Evolutionary conservation across 2,797 vertebrate species (phyloP).

Genomic region (Sphenopsis melanotis): DNA sequence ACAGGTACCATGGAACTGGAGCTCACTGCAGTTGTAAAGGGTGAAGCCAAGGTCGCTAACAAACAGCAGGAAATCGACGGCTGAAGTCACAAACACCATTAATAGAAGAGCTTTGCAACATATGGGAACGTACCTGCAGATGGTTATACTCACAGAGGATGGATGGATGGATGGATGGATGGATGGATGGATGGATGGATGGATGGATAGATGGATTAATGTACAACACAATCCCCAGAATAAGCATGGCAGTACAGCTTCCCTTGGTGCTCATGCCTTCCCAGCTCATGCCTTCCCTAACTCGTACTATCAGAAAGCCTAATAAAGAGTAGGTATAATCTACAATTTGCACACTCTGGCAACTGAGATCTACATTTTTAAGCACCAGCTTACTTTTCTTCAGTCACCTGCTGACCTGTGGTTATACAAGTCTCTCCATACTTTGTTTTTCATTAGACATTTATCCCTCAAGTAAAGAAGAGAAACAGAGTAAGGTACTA

Average conservation of each 20-base stretch:
- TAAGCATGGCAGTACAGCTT: rapidly evolving
- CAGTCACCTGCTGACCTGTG: neutral
- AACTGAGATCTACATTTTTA: neutral
- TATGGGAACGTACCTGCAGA: neutral
- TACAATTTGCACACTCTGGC: neutral
- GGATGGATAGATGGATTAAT: neutral
- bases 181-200: neutral
- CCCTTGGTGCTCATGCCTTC: neutral
- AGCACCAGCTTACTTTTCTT: neutral
- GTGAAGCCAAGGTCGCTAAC: neutral
- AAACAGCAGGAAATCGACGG: neutral
- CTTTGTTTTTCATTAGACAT: neutral
- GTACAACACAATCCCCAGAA: rapidly evolving
- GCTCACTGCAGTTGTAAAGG: neutral
- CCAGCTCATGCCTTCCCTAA: neutral
- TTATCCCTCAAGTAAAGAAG: neutral
- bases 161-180: neutral
- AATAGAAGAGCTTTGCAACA: neutral
- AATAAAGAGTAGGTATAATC: neutral
- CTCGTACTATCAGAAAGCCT: neutral
- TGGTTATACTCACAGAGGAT: neutral
- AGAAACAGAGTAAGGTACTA: neutral
- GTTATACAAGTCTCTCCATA: neutral
- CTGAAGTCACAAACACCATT: neutral
- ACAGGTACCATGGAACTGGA: neutral